phyloP scores from a whole-genome alignment of 2,113 vertebrate genomes.

The Heterocephalus glaber region DNA sequence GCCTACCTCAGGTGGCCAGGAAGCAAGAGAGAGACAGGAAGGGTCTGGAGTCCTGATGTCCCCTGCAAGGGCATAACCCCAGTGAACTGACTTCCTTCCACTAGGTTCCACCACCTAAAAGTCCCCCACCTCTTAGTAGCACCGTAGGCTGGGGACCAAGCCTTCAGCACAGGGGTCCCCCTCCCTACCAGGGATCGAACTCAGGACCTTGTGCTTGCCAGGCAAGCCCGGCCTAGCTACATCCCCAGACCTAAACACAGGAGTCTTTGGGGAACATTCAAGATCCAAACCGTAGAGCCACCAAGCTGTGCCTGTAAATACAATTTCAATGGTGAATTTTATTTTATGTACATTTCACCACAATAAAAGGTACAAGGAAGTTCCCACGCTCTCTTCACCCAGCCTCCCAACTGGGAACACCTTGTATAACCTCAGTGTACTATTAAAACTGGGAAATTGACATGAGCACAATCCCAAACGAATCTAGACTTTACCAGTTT shows the following conservation, averaged over 20 bases:
- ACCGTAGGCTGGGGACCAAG: neutral
- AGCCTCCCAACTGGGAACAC: neutral
- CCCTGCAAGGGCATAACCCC: neutral
- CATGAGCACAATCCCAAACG: accelerated
- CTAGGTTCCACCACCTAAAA: neutral
- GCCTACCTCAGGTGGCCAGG: neutral
- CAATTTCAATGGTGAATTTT: neutral
- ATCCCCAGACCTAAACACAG: no score
- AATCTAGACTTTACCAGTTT: neutral
- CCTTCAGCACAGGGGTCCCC: neutral
- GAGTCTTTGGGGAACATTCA: neutral
- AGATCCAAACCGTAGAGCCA: neutral
- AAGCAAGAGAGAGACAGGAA: neutral
- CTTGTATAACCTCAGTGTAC: accelerated
- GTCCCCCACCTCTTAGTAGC: neutral
- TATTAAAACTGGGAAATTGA: neutral
- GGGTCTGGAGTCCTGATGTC: no score
- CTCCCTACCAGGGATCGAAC: no score
- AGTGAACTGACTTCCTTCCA: neutral
- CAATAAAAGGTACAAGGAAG: neutral
- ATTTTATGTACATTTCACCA: neutral
- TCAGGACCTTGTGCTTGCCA: no score
- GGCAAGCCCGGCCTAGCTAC: no score
- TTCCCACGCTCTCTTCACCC: accelerated
- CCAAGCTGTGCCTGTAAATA: neutral